Conservation (phyloP, 1,140 invertebrate genomes). For the Nasonia giraulti region DNA sequence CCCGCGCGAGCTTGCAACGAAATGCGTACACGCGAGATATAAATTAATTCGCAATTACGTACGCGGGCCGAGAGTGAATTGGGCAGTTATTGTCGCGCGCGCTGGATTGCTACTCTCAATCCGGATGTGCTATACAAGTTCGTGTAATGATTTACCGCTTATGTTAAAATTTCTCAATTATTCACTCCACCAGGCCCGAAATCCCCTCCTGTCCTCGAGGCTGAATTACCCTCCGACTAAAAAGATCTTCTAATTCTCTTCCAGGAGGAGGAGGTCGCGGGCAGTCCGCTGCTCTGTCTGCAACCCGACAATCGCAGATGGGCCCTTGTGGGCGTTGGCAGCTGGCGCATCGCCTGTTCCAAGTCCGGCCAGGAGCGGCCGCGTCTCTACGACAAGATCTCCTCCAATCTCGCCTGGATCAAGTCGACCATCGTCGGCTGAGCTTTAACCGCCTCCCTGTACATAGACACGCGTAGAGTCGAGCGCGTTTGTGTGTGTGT, state of each 20-base stretch:
- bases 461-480: too few relatives aligned
- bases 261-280: conserved; percentile 90
- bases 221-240: neutral
- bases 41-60: neutral
- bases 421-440: conserved; percentile 79
- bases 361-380: conserved; percentile 83
- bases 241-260: conserved; percentile 37
- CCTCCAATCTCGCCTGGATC: conserved; percentile 88
- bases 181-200: too few relatives aligned
- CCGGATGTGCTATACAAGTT: neutral
- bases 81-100: neutral
- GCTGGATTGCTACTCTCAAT: neutral
- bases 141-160: too few relatives aligned
- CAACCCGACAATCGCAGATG: conserved; percentile 79
- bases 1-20: too few relatives aligned
- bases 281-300: conserved; percentile 87
- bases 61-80: neutral
- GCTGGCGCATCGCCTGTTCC: conserved; percentile 87
- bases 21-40: neutral
- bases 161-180: too few relatives aligned
- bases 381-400: conserved; percentile 86
- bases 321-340: conserved; percentile 84
- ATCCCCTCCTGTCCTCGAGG: too few relatives aligned
- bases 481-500: neutral
- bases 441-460: neutral